These are phyloP conservation scores for Bostrychus sinensis DNA, from an alignment of 2,113 vertebrate species.

Conservation along the genomic window DNA sequence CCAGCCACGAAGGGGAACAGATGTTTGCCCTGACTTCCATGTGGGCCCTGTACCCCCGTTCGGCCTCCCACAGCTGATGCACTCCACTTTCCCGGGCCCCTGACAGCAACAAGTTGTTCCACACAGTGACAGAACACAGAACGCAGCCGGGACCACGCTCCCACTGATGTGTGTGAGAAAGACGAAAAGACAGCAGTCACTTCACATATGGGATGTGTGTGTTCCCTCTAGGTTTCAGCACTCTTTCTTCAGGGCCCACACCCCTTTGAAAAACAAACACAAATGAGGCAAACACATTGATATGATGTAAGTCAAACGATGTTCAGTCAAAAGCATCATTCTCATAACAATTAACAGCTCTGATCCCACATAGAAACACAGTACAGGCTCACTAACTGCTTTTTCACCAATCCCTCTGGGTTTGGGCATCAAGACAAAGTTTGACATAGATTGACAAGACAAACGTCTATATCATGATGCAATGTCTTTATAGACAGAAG, in stretches of 20 bases:
- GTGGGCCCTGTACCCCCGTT: constrained; percentile 68
- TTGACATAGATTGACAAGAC: too few species aligned
- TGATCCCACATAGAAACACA: background rate
- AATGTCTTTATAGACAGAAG: too few species aligned
- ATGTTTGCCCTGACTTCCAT: constrained; percentile 79
- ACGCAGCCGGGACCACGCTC: constrained; percentile 24
- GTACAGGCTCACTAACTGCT: too few species aligned
- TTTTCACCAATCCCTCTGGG: too few species aligned
- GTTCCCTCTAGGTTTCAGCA: constrained; percentile 58
- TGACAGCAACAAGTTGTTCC: constrained; percentile 30
- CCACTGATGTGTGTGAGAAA: constrained; percentile 37
- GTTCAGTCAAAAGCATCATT: constrained; percentile 29
- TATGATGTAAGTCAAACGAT: constrained; percentile 45
- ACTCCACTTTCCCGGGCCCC: constrained; percentile 29
- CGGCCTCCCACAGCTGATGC: constrained; percentile 58
- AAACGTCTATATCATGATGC: too few species aligned
- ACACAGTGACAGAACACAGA: background rate
- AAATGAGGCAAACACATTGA: constrained; percentile 21
- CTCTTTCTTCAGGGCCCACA: constrained; percentile 30
- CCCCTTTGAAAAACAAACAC: constrained; percentile 45
- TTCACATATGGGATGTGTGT: constrained; percentile 35
- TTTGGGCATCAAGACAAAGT: too few species aligned
- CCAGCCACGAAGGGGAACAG: constrained; percentile 74
- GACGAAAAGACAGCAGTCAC: constrained; percentile 21
- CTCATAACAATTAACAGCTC: constrained; percentile 16